Percentiles rank a stretch among this genome's conserved stretches.
These are phyloP conservation scores for Mycogona germanica DNA, from an alignment of 2,888 invertebrate species.

Conservation along the genomic window DNA sequence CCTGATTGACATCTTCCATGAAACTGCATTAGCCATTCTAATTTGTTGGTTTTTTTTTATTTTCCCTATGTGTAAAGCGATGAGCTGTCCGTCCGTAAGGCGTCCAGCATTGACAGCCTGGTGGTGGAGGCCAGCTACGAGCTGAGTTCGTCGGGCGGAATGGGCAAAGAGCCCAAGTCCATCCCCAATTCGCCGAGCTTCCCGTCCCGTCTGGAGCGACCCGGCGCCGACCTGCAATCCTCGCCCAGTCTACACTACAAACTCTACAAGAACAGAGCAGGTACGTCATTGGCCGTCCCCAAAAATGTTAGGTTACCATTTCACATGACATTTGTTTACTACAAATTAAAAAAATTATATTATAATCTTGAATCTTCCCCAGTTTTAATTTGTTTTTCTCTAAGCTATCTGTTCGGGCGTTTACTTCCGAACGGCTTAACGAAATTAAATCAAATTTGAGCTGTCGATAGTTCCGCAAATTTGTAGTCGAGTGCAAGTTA, in stretches of 20 bases:
- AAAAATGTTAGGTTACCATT: too few species aligned
- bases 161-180: slow-evolving; percentile 13
- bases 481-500: too few species aligned
- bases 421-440: too few species aligned
- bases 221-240: slow-evolving; percentile 21
- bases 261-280: slow-evolving; percentile 22
- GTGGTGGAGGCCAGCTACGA: slow-evolving; percentile 20
- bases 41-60: slow-evolving; percentile 4
- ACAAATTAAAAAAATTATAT: too few species aligned
- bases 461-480: too few species aligned
- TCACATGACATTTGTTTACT: too few species aligned
- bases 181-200: slow-evolving; percentile 23
- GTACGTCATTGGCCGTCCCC: too few species aligned
- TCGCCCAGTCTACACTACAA: slow-evolving; percentile 25
- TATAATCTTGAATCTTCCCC: too few species aligned
- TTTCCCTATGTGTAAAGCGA: slow-evolving; percentile 1
- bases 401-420: too few species aligned
- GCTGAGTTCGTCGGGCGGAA: not conserved
- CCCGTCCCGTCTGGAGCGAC: slow-evolving; percentile 21
- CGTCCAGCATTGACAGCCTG: slow-evolving; percentile 26
- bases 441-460: too few species aligned
- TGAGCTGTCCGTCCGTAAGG: slow-evolving; percentile 22
- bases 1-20: not conserved
- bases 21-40: not conserved
- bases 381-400: not conserved